Evolutionary conservation across 2,797 vertebrate species (phyloP).

Genomic region (Gadopsis bispinosus): DNA sequence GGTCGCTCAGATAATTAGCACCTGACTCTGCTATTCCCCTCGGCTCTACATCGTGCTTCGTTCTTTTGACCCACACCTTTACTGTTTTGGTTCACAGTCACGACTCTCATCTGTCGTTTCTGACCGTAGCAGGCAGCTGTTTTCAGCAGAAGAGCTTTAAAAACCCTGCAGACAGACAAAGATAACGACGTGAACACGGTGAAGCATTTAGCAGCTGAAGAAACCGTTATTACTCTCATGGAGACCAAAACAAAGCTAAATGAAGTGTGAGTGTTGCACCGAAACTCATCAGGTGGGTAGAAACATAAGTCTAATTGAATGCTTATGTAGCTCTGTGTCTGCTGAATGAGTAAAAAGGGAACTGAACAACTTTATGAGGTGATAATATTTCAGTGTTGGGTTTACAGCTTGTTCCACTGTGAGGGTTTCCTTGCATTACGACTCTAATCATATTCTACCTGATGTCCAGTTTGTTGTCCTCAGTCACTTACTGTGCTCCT

Average conservation of each 20-base stretch:
- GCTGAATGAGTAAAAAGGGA: background rate
- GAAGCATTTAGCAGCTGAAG: no score
- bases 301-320: background rate
- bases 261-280: background rate
- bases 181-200: no score
- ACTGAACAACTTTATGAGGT: background rate
- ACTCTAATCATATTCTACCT: background rate
- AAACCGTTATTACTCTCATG: no score
- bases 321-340: background rate
- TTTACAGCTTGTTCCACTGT: background rate
- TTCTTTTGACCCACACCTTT: background rate
- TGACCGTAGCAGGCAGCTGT: background rate
- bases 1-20: background rate
- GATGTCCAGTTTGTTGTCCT: background rate
- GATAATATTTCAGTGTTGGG: background rate
- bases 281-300: background rate
- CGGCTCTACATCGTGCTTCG: no score
- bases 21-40: background rate
- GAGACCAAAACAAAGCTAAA: no score
- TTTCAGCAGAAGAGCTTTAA: background rate
- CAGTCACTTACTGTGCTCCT: background rate
- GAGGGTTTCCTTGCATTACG: background rate
- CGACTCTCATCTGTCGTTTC: constrained; percentile 12
- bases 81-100: constrained; percentile 26
- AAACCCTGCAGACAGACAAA: no score